Evolutionary conservation across 2,113 vertebrate genomes (phyloP), one percentile per base, ranked within the genome.

Genomic region (Shinisaurus crocodilurus): DNA sequence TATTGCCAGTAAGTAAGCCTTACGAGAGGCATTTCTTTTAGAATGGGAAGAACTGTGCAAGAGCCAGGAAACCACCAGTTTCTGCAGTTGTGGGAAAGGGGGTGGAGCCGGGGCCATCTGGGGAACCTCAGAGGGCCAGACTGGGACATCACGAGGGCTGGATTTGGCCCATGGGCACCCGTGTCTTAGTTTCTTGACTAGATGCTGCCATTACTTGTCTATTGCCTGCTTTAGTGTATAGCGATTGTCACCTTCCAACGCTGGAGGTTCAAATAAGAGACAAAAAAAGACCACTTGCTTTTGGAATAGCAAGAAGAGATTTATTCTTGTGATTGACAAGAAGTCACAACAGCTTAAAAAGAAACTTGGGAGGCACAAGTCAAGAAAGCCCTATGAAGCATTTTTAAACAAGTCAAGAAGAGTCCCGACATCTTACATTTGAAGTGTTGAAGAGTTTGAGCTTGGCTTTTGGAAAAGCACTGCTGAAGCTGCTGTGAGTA

Each of bases 301-400:
- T 94, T 63, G 6, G 63, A 95, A 92, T 93, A 97, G 96, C 96
- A 97, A 96, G 97, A 96, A 89, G 94, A 82, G 91, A 94, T 97
- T 97, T 97, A 97, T 94, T 96, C 88, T 86, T 90, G 93, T 92
- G 93, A 96, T 94, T 87, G 93, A 97, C 94, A 96, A 90, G 88
- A 95, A 96, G 95, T 96, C 95, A 95, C 96, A 96, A 96, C 93
- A 94, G 93, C 96, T 92, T 57, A 20, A 87, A 75, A 43, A 27
- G 34, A 80, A 96, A 94, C 94, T 95, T 93, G 91, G 95, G 91
- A 96, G 90, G 96, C 90, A 96, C 86, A 94, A 95, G 96, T 95
- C 93, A 91, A 97, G 96, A 8, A 92, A 96, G 96, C 94, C 93
- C 69, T 72, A 94, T 16, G 95, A 97, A 97, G 96, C 95, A 74